Conservation (phyloP, 2,888 invertebrate genomes). For the Dynastes tityus region DNA sequence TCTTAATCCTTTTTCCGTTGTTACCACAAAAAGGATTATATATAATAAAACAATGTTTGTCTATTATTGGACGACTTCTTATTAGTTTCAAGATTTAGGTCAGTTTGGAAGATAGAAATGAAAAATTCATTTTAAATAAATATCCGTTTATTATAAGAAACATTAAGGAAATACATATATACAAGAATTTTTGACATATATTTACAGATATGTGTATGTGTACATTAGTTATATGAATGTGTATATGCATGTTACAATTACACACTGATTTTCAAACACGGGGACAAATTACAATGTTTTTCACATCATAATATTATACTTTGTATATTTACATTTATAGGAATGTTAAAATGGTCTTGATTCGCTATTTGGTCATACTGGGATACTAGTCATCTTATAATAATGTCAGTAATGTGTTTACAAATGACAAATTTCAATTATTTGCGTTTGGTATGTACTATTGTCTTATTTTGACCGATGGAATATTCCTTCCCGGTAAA, state of each 20-base stretch:
- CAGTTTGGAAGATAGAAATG: too few species aligned
- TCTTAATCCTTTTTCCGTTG: too few species aligned
- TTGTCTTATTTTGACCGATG: too few species aligned
- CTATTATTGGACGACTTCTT: too few species aligned
- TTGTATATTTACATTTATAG: too few species aligned
- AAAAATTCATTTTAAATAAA: constrained; percentile 12
- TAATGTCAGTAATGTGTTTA: too few species aligned
- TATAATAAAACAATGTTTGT: not conserved
- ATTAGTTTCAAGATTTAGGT: too few species aligned
- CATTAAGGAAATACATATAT: constrained; percentile 26
- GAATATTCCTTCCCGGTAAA: too few species aligned
- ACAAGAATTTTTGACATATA: constrained; percentile 14
- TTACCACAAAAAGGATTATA: too few species aligned
- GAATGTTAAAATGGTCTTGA: not conserved
- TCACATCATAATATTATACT: not conserved
- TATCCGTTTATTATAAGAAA: constrained; percentile 39
- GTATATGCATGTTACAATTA: not conserved
- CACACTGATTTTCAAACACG: constrained; percentile 3
- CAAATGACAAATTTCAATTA: too few species aligned
- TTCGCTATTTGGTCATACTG: not conserved
- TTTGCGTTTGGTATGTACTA: too few species aligned
- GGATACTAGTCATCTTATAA: not conserved
- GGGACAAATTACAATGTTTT: not conserved
- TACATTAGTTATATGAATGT: constrained; percentile 1
- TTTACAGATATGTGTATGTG: constrained; percentile 19